These are phyloP conservation scores for Pandemis corylana DNA, from an alignment of 2,888 invertebrate species.

Conservation along the genomic window DNA sequence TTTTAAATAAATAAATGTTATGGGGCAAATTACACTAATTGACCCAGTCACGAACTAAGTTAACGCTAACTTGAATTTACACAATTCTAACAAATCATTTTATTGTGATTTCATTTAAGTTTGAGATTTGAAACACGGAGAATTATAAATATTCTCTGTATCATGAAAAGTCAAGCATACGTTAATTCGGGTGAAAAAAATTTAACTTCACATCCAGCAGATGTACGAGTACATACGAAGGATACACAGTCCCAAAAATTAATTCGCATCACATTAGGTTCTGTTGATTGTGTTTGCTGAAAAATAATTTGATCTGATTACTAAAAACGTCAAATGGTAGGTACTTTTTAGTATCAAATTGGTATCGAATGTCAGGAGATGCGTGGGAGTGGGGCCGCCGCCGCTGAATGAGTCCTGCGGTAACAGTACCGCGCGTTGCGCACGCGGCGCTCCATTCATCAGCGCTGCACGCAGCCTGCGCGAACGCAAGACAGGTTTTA, in stretches of 20 bases:
- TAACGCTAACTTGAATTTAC: not conserved
- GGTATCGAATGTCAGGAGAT: not conserved
- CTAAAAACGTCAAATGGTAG: not conserved
- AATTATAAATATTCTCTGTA: too few relatives aligned
- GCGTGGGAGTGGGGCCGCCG: not conserved
- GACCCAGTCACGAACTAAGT: not conserved
- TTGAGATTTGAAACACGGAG: too few relatives aligned
- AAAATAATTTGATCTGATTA: not conserved
- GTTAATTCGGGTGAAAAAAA: not conserved
- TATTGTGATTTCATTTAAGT: too few relatives aligned
- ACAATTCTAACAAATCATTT: too few relatives aligned
- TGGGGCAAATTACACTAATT: too few relatives aligned
- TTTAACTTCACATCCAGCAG: not conserved
- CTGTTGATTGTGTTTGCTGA: not conserved
- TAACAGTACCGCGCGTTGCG: slow-evolving; percentile 8
- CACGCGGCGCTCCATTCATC: slow-evolving; percentile 4
- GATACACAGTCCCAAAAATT: not conserved
- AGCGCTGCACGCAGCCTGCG: not conserved
- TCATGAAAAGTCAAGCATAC: too few relatives aligned
- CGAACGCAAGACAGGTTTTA: not conserved
- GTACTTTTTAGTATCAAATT: not conserved
- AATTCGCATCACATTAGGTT: not conserved
- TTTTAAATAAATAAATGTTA: too few relatives aligned
- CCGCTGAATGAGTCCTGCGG: not conserved
- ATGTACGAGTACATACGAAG: not conserved